Base-by-base conservation (phyloP, 1,140 invertebrate species). In the Octopus bimaculoides region DNA sequence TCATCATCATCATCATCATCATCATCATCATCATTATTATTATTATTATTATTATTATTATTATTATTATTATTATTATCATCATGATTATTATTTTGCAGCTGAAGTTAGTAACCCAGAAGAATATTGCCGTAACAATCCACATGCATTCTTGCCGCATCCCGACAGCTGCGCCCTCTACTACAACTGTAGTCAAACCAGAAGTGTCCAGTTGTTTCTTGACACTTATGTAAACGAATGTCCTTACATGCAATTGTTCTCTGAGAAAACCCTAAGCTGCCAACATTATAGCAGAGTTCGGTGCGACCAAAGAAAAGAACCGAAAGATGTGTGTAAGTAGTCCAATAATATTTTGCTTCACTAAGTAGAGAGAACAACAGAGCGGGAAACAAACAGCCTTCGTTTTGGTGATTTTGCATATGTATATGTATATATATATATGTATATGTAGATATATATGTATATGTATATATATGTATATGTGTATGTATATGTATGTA, bases 151-250 rank as follows among this genome's bases (percentile, higher is more conserved):
- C n/a, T 55, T 82, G 17, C 78, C 83, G 14, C 83, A 84, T 56
- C 83, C 82, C 5, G 80, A 77, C 17, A 78, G 75, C 9, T 84
- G 83, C 82, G 83, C 83, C 9, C 80, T 81, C 66, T 84, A 76
- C 78, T 84, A 83, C 74, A 80, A 84, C 66, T 84, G 83, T 75
- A 73, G 76, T 3, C 66, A 55, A 3, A 69, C 79, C 26, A 56
- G 53, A 10, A 17, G 61, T 10, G 74, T 76, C 12, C 77, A 81
- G 56, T 77, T 73, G 14, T 69, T n/a, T 20, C 26, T 69, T 83
- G 83, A 82, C 79, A 78, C 5, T 41, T 76, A 17, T 8, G 56
- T 41, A 7, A 53, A 81, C 52, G 83, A 84, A 78, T 84, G 83
- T 75, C 71, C 82, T 26, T 80, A 80, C 26, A 79, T 79, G 1